A percentile compares a stretch with the other conserved stretches of the same genome.
Evolutionary conservation across 2,113 vertebrate species (phyloP).

Genomic region (Ornithorhynchus anatinus): DNA sequence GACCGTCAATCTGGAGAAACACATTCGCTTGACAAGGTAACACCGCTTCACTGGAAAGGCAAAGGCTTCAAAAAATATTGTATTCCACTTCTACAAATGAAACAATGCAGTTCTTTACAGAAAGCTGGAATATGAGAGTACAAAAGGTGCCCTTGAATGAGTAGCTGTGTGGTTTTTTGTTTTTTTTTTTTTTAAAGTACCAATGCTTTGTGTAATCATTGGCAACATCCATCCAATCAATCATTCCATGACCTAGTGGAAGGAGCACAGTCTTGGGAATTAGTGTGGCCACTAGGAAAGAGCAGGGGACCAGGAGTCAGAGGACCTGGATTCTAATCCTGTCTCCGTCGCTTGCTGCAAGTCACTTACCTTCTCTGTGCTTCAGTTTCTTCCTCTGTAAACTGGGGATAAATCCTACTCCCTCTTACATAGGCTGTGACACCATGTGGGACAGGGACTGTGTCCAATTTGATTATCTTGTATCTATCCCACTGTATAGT

Average conservation of each 20-base stretch:
- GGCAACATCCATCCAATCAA: no score
- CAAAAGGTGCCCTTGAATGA: neutral
- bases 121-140: neutral
- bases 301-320: neutral
- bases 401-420: no score
- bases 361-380: neutral
- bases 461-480: no score
- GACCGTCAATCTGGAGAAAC: slow-evolving; percentile 14
- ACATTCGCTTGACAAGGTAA: slow-evolving; percentile 17
- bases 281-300: neutral
- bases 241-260: accelerated
- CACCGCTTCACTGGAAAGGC: neutral
- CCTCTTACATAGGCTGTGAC: no score
- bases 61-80: slow-evolving; percentile 18
- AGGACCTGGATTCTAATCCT: neutral
- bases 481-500: no score
- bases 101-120: neutral
- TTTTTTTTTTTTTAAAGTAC: slow-evolving; percentile 31
- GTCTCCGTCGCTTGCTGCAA: neutral
- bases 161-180: no score
- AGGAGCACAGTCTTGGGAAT: no score
- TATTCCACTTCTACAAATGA: slow-evolving; percentile 22
- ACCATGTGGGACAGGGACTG: no score
- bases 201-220: neutral
- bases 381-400: no score